phyloP scores from a whole-genome alignment of 1,140 invertebrate species.

The Euura lappo region DNA sequence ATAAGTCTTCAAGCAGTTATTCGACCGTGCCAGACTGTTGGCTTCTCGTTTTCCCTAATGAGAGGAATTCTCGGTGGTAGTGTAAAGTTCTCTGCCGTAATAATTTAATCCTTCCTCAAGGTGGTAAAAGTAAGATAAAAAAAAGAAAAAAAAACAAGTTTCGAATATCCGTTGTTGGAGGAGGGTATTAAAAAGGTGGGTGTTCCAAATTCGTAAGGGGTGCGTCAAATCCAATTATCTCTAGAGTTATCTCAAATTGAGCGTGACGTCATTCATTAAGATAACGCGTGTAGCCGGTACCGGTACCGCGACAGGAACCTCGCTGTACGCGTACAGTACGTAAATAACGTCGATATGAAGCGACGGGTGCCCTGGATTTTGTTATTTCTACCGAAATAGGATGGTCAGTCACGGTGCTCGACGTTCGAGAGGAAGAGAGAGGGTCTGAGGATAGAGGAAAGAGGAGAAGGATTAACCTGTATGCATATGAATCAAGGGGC shows the following conservation, averaged over 20 bases:
- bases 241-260: conserved; percentile 2
- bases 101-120: background rate
- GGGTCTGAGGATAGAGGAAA: background rate
- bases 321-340: conserved; percentile 18
- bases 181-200: background rate
- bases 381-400: background rate
- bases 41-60: background rate
- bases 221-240: background rate
- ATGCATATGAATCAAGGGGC: conserved; percentile 35
- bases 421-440: background rate
- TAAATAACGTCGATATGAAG: conserved; percentile 32
- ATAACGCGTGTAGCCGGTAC: conserved; percentile 29
- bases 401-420: background rate
- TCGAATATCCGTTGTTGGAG: background rate
- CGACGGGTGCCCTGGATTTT: no score
- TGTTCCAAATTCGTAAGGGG: background rate
- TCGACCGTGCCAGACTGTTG: no score
- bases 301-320: conserved; percentile 26
- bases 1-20: no score
- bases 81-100: background rate
- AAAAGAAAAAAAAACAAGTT: background rate
- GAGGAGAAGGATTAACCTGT: conserved; percentile 26
- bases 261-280: conserved; percentile 41
- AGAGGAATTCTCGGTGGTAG: background rate
- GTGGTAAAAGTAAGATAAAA: background rate